These are phyloP conservation scores for Hypena proboscidalis DNA, from an alignment of 2,888 invertebrate genomes.

Conservation along the genomic window DNA sequence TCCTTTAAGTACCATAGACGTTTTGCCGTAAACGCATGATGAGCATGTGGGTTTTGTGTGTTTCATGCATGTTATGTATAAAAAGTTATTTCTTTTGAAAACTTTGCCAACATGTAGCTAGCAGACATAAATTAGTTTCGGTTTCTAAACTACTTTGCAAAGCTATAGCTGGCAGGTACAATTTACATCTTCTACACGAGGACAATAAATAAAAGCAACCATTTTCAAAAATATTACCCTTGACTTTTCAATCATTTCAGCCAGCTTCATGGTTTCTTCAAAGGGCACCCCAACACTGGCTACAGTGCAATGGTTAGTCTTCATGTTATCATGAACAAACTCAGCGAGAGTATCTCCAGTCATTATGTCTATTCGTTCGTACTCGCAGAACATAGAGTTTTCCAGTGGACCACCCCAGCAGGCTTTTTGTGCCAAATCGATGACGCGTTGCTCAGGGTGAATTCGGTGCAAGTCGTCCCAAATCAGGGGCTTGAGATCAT, in stretches of 20 bases:
- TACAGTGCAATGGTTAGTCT: constrained; percentile 56
- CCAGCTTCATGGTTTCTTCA: constrained; percentile 65
- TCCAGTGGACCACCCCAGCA: constrained; percentile 63
- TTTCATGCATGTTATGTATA: too few species aligned
- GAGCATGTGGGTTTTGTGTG: too few species aligned
- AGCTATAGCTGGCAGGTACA: too few species aligned
- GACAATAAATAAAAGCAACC: not conserved
- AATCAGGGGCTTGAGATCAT: constrained; percentile 54
- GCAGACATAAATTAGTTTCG: too few species aligned
- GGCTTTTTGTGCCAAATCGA: constrained; percentile 69
- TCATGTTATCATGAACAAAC: constrained; percentile 53
- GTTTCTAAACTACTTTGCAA: too few species aligned
- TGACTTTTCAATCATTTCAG: constrained; percentile 54
- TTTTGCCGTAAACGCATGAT: too few species aligned
- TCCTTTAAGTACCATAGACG: too few species aligned
- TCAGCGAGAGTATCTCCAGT: constrained; percentile 39
- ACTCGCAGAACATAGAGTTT: constrained; percentile 67
- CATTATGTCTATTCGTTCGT: constrained; percentile 56
- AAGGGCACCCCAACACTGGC: constrained; percentile 66
- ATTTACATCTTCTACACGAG: too few species aligned
- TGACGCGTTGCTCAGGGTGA: constrained; percentile 54
- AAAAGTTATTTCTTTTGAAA: too few species aligned
- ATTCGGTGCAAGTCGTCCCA: constrained; percentile 58
- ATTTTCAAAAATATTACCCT: constrained; percentile 45
- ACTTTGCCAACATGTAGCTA: too few species aligned